Conservation (phyloP, 1,140 invertebrate species). For the Manduca sexta region DNA sequence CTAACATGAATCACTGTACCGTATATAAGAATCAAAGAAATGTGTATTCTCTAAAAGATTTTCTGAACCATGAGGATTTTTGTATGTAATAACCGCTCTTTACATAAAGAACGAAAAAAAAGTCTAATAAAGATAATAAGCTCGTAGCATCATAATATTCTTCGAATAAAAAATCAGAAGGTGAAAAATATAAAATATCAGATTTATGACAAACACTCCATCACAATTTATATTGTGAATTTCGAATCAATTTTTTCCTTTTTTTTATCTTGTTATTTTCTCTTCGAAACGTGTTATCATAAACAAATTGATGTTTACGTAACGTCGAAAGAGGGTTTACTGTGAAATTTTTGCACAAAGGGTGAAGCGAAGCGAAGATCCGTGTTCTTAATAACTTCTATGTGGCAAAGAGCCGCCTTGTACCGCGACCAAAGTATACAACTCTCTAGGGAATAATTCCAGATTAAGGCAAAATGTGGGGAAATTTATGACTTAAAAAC, state of each 20-base stretch:
- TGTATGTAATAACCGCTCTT: too few species aligned
- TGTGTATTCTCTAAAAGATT: too few species aligned
- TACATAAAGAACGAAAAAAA: too few species aligned
- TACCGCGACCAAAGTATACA: slow-evolving; percentile 12
- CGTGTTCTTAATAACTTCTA: slow-evolving; percentile 13
- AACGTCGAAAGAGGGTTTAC: slow-evolving; percentile 6
- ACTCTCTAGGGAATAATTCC: slow-evolving; percentile 26
- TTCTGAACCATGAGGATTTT: too few species aligned
- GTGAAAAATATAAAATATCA: too few species aligned
- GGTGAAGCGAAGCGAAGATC: slow-evolving; percentile 13
- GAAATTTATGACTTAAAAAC: slow-evolving; percentile 20
- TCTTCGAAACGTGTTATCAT: slow-evolving; percentile 4
- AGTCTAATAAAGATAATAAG: too few species aligned
- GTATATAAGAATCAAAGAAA: too few species aligned
- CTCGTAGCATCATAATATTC: too few species aligned
- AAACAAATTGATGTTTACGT: slow-evolving; percentile 9
- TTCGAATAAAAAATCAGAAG: too few species aligned
- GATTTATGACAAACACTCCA: too few species aligned
- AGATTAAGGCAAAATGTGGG: slow-evolving; percentile 17
- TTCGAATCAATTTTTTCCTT: neutral
- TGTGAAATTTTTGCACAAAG: slow-evolving; percentile 12
- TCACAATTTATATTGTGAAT: too few species aligned
- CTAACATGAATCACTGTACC: too few species aligned
- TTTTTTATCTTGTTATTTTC: neutral
- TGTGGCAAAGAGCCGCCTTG: slow-evolving; percentile 9